Conservation (phyloP, 2,888 invertebrate species). For the Campopleginae sp. region DNA sequence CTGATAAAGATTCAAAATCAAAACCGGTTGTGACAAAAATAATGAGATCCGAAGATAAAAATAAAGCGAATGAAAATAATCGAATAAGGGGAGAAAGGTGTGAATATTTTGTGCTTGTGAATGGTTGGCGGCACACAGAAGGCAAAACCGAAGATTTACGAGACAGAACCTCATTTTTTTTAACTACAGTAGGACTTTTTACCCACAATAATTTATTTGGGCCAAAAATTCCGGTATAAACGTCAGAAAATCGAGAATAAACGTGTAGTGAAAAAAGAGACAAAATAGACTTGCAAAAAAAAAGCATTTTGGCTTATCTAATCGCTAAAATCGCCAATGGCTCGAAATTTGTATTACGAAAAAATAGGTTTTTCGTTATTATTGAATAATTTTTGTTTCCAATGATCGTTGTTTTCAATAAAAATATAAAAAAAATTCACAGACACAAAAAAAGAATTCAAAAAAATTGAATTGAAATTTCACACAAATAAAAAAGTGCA, state of each 20-base stretch:
- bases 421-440: slow-evolving; percentile 2
- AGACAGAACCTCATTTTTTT: slow-evolving; percentile 49
- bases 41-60: not conserved
- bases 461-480: not conserved
- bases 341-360: no score
- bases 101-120: slow-evolving; percentile 70
- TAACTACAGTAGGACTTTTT: no score
- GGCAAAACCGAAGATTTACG: slow-evolving; percentile 63
- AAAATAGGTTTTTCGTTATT: not conserved
- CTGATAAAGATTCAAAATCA: slow-evolving; percentile 28
- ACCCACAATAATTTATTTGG: slow-evolving; percentile 22
- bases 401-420: not conserved
- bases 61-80: slow-evolving; percentile 28
- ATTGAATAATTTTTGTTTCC: not conserved
- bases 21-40: not conserved
- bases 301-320: no score
- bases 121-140: slow-evolving; percentile 79
- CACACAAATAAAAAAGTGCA: not conserved
- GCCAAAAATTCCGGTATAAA: not conserved
- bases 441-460: slow-evolving; percentile 40
- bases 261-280: no score
- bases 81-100: slow-evolving; percentile 43
- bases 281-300: no score
- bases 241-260: no score
- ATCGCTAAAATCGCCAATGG: no score